Evolutionary conservation across 2,113 vertebrate species (phyloP).

Genomic region (Felis catus): F.catus_Fca126_mat1.0 CM031417.1:61234501-61235000

Average conservation of each 20-base stretch:
- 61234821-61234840: not conserved
- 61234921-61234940: not conserved
- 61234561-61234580: not conserved
- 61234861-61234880: not conserved
- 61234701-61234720: conserved; percentile 84
- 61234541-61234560: not conserved
- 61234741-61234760: conserved; percentile 88
- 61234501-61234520: not conserved
- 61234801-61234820: fast-evolving
- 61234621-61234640: conserved; percentile 83
- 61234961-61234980: not conserved
- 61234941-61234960: not conserved
- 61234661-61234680: conserved; percentile 88
- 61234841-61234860: fast-evolving
- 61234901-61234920: fast-evolving
- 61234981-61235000: not conserved
- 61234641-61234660: conserved; percentile 88
- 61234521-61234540: not conserved
- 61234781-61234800: not conserved
- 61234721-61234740: conserved; percentile 85
- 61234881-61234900: not conserved
- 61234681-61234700: conserved; percentile 88
- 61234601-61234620: not conserved
- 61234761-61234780: conserved; percentile 70
- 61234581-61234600: not conserved